Conservation (phyloP, 92 coral and sea anemone genomes). For the Heteractis magnifica region DNA sequence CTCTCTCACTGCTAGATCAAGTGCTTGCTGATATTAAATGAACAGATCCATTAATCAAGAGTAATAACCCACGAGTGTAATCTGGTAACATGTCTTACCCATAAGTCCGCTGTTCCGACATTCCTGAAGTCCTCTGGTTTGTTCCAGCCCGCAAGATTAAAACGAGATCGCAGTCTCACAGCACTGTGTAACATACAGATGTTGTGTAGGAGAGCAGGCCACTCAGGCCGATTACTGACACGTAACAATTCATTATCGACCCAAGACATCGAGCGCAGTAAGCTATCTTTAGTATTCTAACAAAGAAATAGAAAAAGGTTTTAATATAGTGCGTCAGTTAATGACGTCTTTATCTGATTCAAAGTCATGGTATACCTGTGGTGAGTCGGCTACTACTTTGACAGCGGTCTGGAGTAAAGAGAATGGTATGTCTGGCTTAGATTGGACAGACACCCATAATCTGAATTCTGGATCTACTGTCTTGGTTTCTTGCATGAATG, state of each 20-base stretch:
- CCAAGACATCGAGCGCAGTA: constrained; percentile 88
- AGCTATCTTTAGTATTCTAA: constrained; percentile 88
- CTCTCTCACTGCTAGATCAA: constrained; percentile 85
- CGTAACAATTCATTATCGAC: constrained; percentile 78
- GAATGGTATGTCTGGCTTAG: constrained; percentile 74
- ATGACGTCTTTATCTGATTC: not conserved
- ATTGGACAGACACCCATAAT: constrained; percentile 93
- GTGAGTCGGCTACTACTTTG: constrained; percentile 92
- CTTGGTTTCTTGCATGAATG: constrained; percentile 87
- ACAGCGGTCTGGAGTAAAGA: constrained; percentile 87
- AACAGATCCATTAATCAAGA: not conserved
- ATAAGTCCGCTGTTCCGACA: constrained; percentile 83
- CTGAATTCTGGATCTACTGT: constrained; percentile 87
- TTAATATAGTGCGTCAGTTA: not conserved
- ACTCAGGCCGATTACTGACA: constrained; percentile 82
- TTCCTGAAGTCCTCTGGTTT: constrained; percentile 63
- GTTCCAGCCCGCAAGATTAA: constrained; percentile 85
- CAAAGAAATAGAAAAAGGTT: not conserved
- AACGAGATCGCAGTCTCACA: constrained; percentile 74
- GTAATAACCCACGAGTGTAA: not conserved
- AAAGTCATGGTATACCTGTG: constrained; percentile 58
- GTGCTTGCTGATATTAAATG: constrained; percentile 66
- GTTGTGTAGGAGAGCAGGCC: constrained; percentile 95
- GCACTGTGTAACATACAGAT: constrained; percentile 92
- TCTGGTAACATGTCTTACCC: constrained; percentile 55